phyloP scores from a whole-genome alignment of 2,113 vertebrate genomes.

The Albula goreensis region DNA sequence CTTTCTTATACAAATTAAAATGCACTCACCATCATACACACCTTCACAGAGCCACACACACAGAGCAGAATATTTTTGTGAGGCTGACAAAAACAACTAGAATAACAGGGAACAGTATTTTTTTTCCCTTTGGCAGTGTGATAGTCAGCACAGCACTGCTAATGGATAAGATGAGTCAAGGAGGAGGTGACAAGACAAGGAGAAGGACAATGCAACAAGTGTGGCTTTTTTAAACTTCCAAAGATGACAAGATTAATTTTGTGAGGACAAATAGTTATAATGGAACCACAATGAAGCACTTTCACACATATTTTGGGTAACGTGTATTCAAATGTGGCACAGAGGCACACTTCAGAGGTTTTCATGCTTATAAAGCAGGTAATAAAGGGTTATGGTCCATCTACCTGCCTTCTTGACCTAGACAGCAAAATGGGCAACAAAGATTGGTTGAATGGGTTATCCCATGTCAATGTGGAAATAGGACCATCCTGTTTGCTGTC shows the following conservation, averaged over 20 bases:
- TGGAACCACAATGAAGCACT: not conserved
- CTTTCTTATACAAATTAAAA: not conserved
- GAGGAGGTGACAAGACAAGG: not conserved
- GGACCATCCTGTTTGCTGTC: conserved; percentile 27
- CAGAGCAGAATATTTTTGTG: conserved; percentile 16
- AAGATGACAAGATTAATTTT: not conserved
- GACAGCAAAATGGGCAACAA: conserved; percentile 25
- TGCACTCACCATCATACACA: conserved; percentile 21
- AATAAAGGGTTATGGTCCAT: conserved; percentile 23
- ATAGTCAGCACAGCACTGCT: conserved; percentile 1
- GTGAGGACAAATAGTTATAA: not conserved
- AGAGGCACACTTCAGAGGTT: not conserved
- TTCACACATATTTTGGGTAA: not conserved
- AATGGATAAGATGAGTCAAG: not conserved
- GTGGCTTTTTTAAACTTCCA: not conserved
- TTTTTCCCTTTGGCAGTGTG: not conserved
- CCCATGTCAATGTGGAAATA: conserved; percentile 6
- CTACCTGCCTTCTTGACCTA: conserved; percentile 25
- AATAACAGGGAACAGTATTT: conserved; percentile 10
- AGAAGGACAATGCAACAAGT: not conserved
- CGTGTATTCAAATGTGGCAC: not conserved
- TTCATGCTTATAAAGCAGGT: not conserved
- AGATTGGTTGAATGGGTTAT: conserved; percentile 15
- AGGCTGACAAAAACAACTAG: conserved; percentile 35
- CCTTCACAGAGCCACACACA: conserved; percentile 22